Conservation (phyloP, 2,797 vertebrate genomes). For the Amniataba percoides region DNA sequence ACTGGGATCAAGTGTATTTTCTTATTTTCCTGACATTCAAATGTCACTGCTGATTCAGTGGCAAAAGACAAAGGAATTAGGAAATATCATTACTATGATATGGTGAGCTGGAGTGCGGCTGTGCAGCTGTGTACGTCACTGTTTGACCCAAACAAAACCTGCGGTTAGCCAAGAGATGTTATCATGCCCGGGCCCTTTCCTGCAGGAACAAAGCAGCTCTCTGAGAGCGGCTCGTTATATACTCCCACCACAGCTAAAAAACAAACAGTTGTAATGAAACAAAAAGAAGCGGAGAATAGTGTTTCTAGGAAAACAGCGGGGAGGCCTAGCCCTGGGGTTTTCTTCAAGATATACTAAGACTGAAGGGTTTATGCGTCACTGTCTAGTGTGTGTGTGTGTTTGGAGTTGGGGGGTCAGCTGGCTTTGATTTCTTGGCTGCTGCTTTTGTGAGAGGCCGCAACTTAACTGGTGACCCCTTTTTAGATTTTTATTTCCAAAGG, state of each 20-base stretch:
- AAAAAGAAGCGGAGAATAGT: conserved; percentile 53
- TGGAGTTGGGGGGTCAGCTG: conserved; percentile 29
- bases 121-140: conserved; percentile 57
- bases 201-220: conserved; percentile 70
- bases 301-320: conserved; percentile 44
- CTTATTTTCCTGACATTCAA: conserved; percentile 49
- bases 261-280: conserved; percentile 67
- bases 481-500: conserved; percentile 25
- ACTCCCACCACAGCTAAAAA: conserved; percentile 56
- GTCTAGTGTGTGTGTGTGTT: conserved; percentile 17
- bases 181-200: conserved; percentile 67
- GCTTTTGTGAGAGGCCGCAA: conserved; percentile 25
- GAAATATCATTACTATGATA: conserved; percentile 47
- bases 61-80: conserved; percentile 56
- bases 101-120: conserved; percentile 20
- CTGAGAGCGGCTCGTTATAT: conserved; percentile 35
- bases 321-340: conserved; percentile 39
- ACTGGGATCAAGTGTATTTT: conserved; percentile 4
- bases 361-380: conserved; percentile 41
- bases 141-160: conserved; percentile 68
- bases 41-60: conserved; percentile 48
- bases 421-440: conserved; percentile 45
- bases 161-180: conserved; percentile 67
- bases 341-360: conserved; percentile 41
- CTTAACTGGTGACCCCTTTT: conserved; percentile 14